Evolutionary conservation across 2,888 invertebrate genomes (phyloP).

Genomic region (Cosmorhoe ocellata): DNA sequence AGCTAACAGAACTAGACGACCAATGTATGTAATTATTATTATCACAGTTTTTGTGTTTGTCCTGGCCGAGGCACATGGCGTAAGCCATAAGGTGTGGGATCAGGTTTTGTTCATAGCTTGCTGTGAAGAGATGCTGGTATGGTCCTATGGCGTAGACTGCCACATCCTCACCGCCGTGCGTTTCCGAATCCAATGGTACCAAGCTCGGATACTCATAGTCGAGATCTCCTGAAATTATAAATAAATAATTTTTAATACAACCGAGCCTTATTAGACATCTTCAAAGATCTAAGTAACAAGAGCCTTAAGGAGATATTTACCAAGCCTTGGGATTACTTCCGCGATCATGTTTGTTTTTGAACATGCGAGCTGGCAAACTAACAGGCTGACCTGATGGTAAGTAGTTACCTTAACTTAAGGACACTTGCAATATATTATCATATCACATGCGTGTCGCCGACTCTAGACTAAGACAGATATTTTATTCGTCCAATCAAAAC

Average conservation of each 20-base stretch:
- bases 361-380: no score
- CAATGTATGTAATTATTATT: slow-evolving; percentile 10
- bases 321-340: no score
- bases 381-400: no score
- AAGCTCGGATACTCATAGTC: slow-evolving; percentile 83
- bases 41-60: slow-evolving; percentile 70
- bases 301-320: no score
- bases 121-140: slow-evolving; percentile 90
- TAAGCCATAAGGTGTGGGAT: slow-evolving; percentile 90
- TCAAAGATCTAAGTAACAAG: no score
- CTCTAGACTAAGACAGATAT: no score
- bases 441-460: no score
- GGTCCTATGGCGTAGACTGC: slow-evolving; percentile 88
- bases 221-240: slow-evolving; percentile 56
- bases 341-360: no score
- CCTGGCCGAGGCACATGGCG: slow-evolving; percentile 85
- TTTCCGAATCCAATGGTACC: slow-evolving; percentile 84
- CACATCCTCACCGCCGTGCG: slow-evolving; percentile 91
- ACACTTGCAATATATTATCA: no score
- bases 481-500: no score
- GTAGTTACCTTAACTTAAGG: no score
- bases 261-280: no score
- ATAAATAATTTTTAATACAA: background rate
- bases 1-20: slow-evolving; percentile 14
- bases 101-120: slow-evolving; percentile 89